A percentile compares a stretch with the other conserved stretches of the same genome.
Evolutionary conservation across 2,888 invertebrate species (phyloP).

Genomic region (Nemotelus nigrinus): DNA sequence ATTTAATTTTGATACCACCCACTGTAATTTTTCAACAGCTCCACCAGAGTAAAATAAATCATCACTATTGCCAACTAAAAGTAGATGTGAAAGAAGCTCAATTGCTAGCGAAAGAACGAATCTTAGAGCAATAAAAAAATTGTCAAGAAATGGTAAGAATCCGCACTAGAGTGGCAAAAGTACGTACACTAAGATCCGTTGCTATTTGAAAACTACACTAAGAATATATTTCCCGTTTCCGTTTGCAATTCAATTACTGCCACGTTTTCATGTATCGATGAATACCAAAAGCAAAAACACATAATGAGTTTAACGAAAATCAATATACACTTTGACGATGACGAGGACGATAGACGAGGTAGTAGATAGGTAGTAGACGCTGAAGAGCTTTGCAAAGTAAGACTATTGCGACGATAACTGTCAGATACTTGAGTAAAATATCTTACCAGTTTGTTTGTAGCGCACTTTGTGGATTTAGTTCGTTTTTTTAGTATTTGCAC

Average conservation of each 20-base stretch:
- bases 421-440: too few relatives aligned
- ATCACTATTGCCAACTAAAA: not conserved
- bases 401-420: too few relatives aligned
- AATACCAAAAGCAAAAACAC: constrained; percentile 33
- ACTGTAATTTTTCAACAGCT: too few relatives aligned
- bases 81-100: not conserved
- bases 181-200: constrained; percentile 10
- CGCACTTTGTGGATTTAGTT: too few relatives aligned
- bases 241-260: constrained; percentile 37
- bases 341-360: too few relatives aligned
- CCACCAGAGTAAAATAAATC: too few relatives aligned
- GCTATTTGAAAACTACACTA: constrained; percentile 23
- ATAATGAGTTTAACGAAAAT: constrained; percentile 42
- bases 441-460: too few relatives aligned
- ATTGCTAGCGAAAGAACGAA: not conserved
- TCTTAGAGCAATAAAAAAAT: not conserved
- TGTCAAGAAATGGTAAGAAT: not conserved
- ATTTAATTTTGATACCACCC: too few relatives aligned
- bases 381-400: too few relatives aligned
- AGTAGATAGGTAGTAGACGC: too few relatives aligned
- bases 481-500: too few relatives aligned
- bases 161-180: not conserved
- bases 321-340: constrained; percentile 20
- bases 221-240: constrained; percentile 18
- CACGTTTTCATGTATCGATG: constrained; percentile 40